Conservation (phyloP, 1,140 invertebrate species). For the Scaptomyza hsui region DNA sequence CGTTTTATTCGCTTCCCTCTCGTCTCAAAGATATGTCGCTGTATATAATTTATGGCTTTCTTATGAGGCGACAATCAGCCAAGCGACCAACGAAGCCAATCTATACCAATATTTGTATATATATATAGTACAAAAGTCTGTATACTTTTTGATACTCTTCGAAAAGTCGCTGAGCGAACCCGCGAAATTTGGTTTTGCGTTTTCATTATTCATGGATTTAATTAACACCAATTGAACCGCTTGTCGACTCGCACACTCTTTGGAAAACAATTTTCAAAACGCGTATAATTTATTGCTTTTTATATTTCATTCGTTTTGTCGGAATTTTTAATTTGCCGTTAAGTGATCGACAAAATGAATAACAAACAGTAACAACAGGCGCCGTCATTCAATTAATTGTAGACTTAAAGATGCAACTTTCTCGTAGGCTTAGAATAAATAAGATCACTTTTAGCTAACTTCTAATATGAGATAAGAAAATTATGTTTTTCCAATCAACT, state of each 20-base stretch:
- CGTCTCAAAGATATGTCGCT: constrained; percentile 59
- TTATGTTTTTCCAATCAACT: not conserved
- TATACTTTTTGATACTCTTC: not conserved
- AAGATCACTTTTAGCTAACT: too few species aligned
- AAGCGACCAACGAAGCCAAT: constrained; percentile 44
- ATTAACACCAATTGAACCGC: constrained; percentile 84
- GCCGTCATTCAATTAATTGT: constrained; percentile 25
- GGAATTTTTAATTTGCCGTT: constrained; percentile 67
- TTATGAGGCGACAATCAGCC: constrained; percentile 65
- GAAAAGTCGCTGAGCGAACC: constrained; percentile 21
- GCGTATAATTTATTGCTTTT: constrained; percentile 71
- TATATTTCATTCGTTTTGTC: too few species aligned
- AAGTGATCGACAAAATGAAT: constrained; percentile 48
- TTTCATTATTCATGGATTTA: constrained; percentile 84
- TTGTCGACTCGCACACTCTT: constrained; percentile 69
- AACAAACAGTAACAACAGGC: constrained; percentile 24
- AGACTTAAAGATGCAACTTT: not conserved
- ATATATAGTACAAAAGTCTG: constrained; percentile 6
- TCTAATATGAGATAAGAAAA: too few species aligned
- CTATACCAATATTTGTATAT: constrained; percentile 48
- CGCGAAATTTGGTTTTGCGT: constrained; percentile 60
- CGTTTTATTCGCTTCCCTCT: constrained; percentile 52
- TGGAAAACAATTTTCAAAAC: constrained; percentile 63
- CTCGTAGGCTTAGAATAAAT: too few species aligned
- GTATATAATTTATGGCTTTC: constrained; percentile 80